A percentile compares a stretch with the other conserved stretches of the same genome.
These are phyloP conservation scores for Invenusta paracnida DNA, from an alignment of 2,888 invertebrate species.

Conservation along the genomic window DNA sequence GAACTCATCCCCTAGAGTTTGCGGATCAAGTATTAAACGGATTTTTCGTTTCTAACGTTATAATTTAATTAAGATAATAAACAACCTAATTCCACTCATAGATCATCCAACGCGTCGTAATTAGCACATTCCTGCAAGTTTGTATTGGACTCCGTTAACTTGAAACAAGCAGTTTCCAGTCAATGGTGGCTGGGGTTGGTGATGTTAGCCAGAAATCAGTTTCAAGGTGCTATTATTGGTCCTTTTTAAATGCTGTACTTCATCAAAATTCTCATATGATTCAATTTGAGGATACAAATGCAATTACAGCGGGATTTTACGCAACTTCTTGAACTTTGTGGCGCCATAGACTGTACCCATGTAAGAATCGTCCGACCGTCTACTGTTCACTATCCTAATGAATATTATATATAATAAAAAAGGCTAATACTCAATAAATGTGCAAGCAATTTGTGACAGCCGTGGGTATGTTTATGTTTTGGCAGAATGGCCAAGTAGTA, in stretches of 20 bases:
- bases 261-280: neutral
- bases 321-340: neutral
- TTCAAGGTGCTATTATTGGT: slow-evolving; percentile 16
- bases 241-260: neutral
- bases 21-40: neutral
- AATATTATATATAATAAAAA: neutral
- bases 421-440: slow-evolving; percentile 2
- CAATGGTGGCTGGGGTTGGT: neutral
- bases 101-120: neutral
- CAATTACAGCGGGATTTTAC: neutral
- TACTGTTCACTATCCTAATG: neutral
- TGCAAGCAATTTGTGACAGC: neutral
- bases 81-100: neutral
- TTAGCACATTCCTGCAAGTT: neutral
- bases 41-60: neutral
- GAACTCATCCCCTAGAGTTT: neutral
- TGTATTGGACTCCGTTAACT: slow-evolving; percentile 21
- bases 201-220: slow-evolving; percentile 9
- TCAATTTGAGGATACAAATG: neutral
- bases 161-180: slow-evolving; percentile 11
- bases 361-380: neutral
- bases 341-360: slow-evolving; percentile 5
- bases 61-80: neutral
- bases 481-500: neutral
- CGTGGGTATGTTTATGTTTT: neutral